These are phyloP conservation scores for Idaea biselata DNA, from an alignment of 2,888 invertebrate species.

Conservation along the genomic window DNA sequence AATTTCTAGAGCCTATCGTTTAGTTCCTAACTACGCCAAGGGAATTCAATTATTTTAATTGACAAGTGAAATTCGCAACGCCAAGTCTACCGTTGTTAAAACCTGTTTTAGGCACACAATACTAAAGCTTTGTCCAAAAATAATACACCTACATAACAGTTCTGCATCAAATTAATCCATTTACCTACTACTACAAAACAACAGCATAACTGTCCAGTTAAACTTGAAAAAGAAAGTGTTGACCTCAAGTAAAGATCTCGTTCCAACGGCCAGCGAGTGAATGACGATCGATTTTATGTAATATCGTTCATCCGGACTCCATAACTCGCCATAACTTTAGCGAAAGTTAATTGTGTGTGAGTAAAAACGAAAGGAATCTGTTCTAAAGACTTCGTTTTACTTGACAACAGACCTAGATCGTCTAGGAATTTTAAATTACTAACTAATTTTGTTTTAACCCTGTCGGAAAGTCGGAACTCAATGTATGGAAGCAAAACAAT, in stretches of 20 bases:
- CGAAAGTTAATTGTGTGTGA: background rate
- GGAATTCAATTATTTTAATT: no score
- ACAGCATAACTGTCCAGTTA: background rate
- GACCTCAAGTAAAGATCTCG: background rate
- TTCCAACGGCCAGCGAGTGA: background rate
- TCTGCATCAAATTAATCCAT: constrained; percentile 1
- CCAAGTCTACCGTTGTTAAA: no score
- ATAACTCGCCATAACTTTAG: background rate
- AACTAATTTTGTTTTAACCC: no score
- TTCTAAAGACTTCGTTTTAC: background rate
- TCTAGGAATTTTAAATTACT: no score
- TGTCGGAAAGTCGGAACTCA: no score
- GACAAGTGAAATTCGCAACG: no score
- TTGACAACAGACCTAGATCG: no score
- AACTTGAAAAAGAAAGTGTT: background rate
- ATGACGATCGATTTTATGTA: background rate
- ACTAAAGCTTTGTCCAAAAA: background rate
- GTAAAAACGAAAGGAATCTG: background rate
- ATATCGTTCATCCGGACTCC: background rate
- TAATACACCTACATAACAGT: background rate
- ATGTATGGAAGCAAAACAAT: no score
- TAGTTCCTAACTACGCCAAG: no score
- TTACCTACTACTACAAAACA: background rate
- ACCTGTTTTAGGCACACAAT: no score
- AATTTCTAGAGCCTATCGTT: no score